Conservation (phyloP, 2,888 invertebrate genomes). For the Eristalinus sepulchralis region DNA sequence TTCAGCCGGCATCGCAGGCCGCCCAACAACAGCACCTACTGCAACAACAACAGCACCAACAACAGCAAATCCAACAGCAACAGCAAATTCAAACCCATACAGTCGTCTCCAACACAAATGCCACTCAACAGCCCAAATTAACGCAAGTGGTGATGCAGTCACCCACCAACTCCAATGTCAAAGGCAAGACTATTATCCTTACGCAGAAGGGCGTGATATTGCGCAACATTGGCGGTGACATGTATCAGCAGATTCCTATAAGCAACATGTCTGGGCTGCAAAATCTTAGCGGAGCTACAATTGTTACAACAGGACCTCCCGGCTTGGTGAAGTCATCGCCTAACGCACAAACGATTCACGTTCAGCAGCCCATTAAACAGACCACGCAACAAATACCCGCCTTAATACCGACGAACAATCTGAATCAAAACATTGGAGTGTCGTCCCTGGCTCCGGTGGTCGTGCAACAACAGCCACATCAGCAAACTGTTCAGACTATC, state of each 20-base stretch:
- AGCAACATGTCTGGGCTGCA: constrained; percentile 79
- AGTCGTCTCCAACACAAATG: constrained; percentile 79
- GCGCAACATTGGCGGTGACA: constrained; percentile 80
- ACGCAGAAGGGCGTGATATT: constrained; percentile 80
- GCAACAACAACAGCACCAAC: constrained; percentile 79
- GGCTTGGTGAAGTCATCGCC: constrained; percentile 77
- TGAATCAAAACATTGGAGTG: constrained; percentile 69
- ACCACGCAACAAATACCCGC: constrained; percentile 79
- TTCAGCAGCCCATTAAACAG: constrained; percentile 74
- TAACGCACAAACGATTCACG: constrained; percentile 76
- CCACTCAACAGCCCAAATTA: constrained; percentile 80
- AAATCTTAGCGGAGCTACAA: constrained; percentile 76
- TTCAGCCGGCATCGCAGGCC: constrained; percentile 80
- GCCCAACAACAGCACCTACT: constrained; percentile 80
- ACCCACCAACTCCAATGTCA: constrained; percentile 76
- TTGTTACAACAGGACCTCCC: constrained; percentile 79
- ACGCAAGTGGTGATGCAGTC: constrained; percentile 80
- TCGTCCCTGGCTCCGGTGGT: constrained; percentile 73
- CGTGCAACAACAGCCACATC: constrained; percentile 76
- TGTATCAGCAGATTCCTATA: constrained; percentile 81
- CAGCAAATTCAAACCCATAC: constrained; percentile 77
- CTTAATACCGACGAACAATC: constrained; percentile 78
- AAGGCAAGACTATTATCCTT: constrained; percentile 80
- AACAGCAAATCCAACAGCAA: constrained; percentile 74
- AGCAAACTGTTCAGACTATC: constrained; percentile 76